Conservation (phyloP, 2,888 invertebrate genomes). For the Ecliptopera silaceata region DNA sequence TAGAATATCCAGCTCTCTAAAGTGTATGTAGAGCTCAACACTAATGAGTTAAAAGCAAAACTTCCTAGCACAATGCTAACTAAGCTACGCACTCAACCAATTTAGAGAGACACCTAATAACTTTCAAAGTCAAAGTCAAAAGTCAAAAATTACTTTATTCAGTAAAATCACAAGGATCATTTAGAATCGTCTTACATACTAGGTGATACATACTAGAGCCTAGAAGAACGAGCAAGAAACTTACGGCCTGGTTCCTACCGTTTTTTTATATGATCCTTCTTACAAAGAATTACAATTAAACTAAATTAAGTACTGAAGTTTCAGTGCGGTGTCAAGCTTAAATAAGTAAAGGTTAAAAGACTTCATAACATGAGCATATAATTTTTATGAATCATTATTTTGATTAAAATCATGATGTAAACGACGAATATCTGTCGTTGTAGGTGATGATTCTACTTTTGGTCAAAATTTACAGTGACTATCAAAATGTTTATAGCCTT, state of each 20-base stretch:
- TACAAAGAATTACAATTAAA: no score
- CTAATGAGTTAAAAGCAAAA: conserved; percentile 15
- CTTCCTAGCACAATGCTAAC: conserved; percentile 11
- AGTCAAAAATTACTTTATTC: no score
- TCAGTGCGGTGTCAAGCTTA: no score
- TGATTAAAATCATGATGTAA: conserved; percentile 24
- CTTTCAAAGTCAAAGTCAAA: no score
- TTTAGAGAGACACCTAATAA: neutral
- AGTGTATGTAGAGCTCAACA: neutral
- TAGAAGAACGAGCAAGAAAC: no score
- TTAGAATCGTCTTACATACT: no score
- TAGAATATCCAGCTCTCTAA: neutral
- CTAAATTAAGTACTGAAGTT: no score
- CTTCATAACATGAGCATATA: conserved; percentile 7
- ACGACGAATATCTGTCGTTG: conserved; percentile 22
- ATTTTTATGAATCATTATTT: conserved; percentile 16
- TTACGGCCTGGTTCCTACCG: no score
- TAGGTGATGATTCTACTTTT: conserved; percentile 20
- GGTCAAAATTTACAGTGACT: conserved; percentile 21
- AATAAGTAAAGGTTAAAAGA: conserved; percentile 1
- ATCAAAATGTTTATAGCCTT: conserved; percentile 22
- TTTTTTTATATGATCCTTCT: no score
- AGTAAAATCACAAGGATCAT: no score
- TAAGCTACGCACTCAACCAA: conserved; percentile 11
- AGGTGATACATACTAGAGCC: no score